phyloP scores from a whole-genome alignment of 2,797 vertebrate species.

The Lophura swinhoii region DNA sequence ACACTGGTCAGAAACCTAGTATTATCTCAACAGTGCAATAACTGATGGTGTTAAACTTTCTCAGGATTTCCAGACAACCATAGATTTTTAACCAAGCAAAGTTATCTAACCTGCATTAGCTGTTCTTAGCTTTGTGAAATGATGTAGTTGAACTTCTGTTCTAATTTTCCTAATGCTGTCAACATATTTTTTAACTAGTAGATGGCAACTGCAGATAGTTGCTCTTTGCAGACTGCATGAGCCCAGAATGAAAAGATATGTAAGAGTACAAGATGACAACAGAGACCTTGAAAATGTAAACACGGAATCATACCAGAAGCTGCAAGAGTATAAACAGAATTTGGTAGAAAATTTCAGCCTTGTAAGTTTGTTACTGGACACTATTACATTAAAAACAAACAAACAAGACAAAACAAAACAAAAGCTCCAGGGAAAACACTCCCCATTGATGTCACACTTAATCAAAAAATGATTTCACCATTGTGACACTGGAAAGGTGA shows the following conservation, averaged over 20 bases:
- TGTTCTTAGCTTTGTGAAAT: background rate
- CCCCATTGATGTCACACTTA: rapidly evolving
- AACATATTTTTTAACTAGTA: background rate
- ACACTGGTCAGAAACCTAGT: background rate
- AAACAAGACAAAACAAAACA: background rate
- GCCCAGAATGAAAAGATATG: background rate
- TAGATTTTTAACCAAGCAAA: background rate
- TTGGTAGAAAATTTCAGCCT: background rate
- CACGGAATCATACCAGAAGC: rapidly evolving
- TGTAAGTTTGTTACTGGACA: background rate
- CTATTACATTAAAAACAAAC: background rate
- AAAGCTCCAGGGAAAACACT: background rate
- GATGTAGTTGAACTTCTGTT: background rate
- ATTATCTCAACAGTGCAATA: background rate
- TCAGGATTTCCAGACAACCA: background rate
- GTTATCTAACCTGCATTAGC: background rate
- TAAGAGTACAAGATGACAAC: background rate
- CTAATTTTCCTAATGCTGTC: background rate
- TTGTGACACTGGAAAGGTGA: background rate
- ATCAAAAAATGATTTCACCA: background rate
- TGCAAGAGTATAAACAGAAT: background rate
- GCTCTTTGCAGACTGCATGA: background rate
- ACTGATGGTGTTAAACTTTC: background rate
- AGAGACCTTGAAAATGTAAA: background rate
- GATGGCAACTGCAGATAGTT: background rate